Conservation (phyloP, 2,888 invertebrate species). For the Physocephala rufipes region DNA sequence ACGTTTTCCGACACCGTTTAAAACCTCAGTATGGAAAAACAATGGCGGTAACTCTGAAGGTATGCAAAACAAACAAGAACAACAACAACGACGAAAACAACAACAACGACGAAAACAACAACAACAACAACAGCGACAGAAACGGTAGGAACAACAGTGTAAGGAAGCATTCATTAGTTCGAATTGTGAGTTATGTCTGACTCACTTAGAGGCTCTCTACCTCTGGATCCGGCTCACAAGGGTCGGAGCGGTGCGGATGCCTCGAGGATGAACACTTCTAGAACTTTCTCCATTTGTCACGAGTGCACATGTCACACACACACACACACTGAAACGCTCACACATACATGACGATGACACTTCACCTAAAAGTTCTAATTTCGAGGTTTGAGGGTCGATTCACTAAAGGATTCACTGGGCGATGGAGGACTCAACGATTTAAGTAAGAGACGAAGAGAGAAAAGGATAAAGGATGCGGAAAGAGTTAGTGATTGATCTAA, state of each 20-base stretch:
- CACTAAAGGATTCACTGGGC: background rate
- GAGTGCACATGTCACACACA: conserved; percentile 24
- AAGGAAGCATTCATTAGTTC: no score
- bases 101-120: conserved; percentile 5
- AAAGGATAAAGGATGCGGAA: conserved; percentile 36
- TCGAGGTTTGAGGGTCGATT: background rate
- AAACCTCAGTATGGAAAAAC: conserved; percentile 61
- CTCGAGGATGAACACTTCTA: background rate
- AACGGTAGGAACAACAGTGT: conserved; percentile 7
- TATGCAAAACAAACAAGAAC: conserved; percentile 37
- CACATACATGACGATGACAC: conserved; percentile 39
- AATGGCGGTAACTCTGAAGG: conserved; percentile 52
- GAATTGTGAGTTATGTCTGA: no score
- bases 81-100: background rate
- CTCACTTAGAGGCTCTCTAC: no score
- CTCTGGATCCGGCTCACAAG: no score
- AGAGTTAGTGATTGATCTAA: conserved; percentile 29
- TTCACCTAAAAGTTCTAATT: conserved; percentile 50
- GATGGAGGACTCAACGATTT: background rate
- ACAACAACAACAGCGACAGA: conserved; percentile 9
- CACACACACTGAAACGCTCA: conserved; percentile 18
- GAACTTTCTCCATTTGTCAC: background rate
- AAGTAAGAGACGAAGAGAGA: conserved; percentile 28
- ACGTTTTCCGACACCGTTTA: conserved; percentile 66
- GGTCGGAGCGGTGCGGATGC: background rate